Evolutionary conservation across 2,797 vertebrate species (phyloP), one percentile per base, ranked within the genome.

Genomic region (Denticeps clupeoides): DNA sequence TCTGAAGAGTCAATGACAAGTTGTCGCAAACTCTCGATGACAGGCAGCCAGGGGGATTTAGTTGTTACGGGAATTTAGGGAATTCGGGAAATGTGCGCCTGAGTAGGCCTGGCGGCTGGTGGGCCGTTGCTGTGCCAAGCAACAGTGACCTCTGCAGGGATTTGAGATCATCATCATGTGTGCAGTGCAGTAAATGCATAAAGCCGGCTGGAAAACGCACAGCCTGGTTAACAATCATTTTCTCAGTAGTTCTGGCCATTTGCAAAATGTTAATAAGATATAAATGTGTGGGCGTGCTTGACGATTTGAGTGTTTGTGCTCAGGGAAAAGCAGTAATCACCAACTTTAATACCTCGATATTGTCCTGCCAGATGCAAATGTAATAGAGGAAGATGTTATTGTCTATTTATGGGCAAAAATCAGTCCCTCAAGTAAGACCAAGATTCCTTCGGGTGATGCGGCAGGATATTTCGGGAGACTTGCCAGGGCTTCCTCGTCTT

Each of bases 141-240:
- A 81, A 87, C 79, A 85, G 79, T 76, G 84, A 81, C 82, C 80
- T 83, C 84, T 84, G 75, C 81, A 87, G 83, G 81, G 59, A 71
- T 35, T 56, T 45, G 47, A 55, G 19, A 45, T 54, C 54, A 64
- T 63, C 67, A 60, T 56, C 60, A 9, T 18, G 45, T 29, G 41
- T 50, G 8, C 18, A 35, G 38, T 4, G 16, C 13, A 16, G 32
- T 24, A 24, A 24, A 2, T 7, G 5, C 25, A 24, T 25, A 24
- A n/a, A n/a, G n/a, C n/a, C n/a, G n/a, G n/a, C n/a, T n/a, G n/a
- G n/a, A n/a, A n/a, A n/a, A n/a, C n/a, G n/a, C n/a, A n/a, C n/a
- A n/a, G n/a, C n/a, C n/a, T n/a, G n/a, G n/a, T n/a, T n/a, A n/a
- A n/a, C n/a, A n/a, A n/a, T n/a, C n/a, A n/a, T n/a, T n/a, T n/a